A percentile compares a stretch with the other conserved stretches of the same genome.
Conservation (phyloP, 2,888 invertebrate species). For the Cheilosia urbana region DNA sequence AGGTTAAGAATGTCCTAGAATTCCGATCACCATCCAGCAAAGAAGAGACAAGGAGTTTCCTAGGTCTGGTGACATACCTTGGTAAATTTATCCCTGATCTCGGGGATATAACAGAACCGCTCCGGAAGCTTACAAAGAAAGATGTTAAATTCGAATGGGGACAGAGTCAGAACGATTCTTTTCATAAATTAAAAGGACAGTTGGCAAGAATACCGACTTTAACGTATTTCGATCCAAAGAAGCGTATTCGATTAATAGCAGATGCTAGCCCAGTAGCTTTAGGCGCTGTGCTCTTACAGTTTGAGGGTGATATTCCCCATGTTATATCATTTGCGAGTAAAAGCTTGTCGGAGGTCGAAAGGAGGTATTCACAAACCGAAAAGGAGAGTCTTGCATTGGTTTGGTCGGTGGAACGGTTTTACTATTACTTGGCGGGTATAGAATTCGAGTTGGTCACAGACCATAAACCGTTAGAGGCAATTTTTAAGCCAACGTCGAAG, state of each 20-base stretch:
- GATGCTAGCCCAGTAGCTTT: constrained; percentile 40
- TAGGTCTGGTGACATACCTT: too few species aligned
- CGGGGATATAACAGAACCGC: constrained; percentile 61
- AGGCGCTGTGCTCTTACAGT: constrained; percentile 9
- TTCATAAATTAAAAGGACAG: constrained; percentile 14
- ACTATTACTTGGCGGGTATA: too few species aligned
- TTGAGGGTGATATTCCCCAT: constrained; percentile 72
- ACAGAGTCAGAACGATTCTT: constrained; percentile 41
- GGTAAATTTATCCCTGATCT: too few species aligned
- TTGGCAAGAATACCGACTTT: constrained; percentile 21
- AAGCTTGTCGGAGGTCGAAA: constrained; percentile 79
- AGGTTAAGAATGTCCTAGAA: too few species aligned
- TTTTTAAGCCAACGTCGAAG: too few species aligned
- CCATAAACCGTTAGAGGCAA: too few species aligned
- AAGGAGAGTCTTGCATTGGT: too few species aligned
- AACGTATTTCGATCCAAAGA: constrained; percentile 17
- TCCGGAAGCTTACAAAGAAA: constrained; percentile 47
- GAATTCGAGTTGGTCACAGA: too few species aligned
- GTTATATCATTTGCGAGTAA: constrained; percentile 81
- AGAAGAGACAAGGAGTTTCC: too few species aligned
- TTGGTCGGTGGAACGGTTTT: too few species aligned
- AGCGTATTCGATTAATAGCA: constrained; percentile 13
- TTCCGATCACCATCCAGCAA: too few species aligned
- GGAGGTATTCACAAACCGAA: too few species aligned
- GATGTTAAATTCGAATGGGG: constrained; percentile 65